Conservation (phyloP, 2,888 invertebrate genomes). For the Papilio elwesi region DNA sequence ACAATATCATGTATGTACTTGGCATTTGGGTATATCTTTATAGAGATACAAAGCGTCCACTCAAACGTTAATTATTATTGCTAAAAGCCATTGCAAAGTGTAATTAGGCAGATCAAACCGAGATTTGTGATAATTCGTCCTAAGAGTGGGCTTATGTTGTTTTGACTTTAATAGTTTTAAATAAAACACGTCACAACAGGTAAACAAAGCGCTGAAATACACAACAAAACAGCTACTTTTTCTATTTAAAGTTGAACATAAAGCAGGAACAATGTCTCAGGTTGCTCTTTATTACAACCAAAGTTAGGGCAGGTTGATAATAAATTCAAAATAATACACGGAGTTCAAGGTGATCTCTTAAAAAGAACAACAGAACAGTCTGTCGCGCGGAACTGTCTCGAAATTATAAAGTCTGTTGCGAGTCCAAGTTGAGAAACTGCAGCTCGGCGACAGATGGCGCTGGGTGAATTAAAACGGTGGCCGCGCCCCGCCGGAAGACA, state of each 20-base stretch:
- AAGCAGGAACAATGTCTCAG: background rate
- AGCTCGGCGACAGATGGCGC: conserved; percentile 63
- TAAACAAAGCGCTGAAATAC: background rate
- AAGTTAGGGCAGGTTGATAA: conserved; percentile 13
- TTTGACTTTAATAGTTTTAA: no score
- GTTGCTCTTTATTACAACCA: conserved; percentile 10
- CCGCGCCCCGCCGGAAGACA: conserved; percentile 58
- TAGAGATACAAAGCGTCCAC: no score
- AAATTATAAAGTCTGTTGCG: conserved; percentile 64
- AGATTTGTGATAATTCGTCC: no score
- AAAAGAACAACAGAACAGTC: conserved; percentile 41
- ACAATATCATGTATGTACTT: no score
- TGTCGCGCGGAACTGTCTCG: conserved; percentile 47
- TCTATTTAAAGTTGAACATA: background rate
- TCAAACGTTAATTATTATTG: no score
- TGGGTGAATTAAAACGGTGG: conserved; percentile 58
- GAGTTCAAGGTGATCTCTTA: conserved; percentile 38
- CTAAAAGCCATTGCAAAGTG: no score
- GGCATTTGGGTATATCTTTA: no score
- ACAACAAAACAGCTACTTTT: background rate
- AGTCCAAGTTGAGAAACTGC: conserved; percentile 60
- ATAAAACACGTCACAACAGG: background rate
- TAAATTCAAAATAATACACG: conserved; percentile 34
- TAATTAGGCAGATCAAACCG: no score
- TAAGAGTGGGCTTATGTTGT: no score